phyloP scores from a whole-genome alignment of 2,888 invertebrate species.

The Bembecia ichneumoniformis region DNA sequence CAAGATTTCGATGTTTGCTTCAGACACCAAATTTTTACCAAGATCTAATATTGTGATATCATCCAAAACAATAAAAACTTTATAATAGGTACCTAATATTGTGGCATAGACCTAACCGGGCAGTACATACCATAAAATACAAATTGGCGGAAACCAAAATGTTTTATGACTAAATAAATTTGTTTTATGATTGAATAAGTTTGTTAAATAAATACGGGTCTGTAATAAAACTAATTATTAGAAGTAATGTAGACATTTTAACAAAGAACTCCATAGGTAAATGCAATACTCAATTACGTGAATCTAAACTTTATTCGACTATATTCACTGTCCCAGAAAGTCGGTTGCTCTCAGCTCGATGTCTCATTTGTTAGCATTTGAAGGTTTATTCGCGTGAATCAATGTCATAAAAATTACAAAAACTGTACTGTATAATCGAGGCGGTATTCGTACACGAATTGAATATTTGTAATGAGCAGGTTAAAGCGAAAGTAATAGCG shows the following conservation, averaged over 20 bases:
- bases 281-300: neutral
- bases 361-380: too few relatives aligned
- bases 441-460: neutral
- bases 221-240: neutral
- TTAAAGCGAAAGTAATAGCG: constrained; percentile 3
- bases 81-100: too few relatives aligned
- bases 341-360: too few relatives aligned
- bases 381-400: too few relatives aligned
- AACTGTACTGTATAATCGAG: neutral
- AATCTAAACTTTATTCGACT: neutral
- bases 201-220: neutral
- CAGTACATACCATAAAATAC: too few relatives aligned
- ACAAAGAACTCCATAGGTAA: neutral
- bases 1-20: too few relatives aligned
- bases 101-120: too few relatives aligned
- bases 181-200: neutral
- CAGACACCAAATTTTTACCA: too few relatives aligned
- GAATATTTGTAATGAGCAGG: neutral
- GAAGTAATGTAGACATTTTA: neutral
- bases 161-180: too few relatives aligned
- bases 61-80: too few relatives aligned
- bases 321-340: neutral
- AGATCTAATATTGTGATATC: too few relatives aligned
- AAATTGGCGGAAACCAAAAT: too few relatives aligned
- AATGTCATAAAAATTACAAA: neutral